These are phyloP conservation scores for Ditylenchus weischeri DNA, from an alignment of 2,888 invertebrate genomes.

Conservation along the genomic window DNA sequence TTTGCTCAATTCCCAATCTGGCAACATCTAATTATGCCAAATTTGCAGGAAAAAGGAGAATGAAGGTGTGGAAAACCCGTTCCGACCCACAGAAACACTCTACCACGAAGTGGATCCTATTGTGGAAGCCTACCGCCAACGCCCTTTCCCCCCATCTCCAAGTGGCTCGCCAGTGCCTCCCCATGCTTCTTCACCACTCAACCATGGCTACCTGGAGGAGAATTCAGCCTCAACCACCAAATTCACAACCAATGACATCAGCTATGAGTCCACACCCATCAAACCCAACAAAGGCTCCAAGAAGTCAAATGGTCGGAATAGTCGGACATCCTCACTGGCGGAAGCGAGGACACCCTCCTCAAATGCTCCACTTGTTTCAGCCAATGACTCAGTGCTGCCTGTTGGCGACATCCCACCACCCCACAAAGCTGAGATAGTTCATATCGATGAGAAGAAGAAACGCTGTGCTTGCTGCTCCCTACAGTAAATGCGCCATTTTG, in stretches of 20 bases:
- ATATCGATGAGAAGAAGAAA: slow-evolving; percentile 42
- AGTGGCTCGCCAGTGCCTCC: slow-evolving; percentile 37
- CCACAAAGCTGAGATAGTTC: slow-evolving; percentile 38
- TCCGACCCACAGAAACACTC: slow-evolving; percentile 55
- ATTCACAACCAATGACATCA: slow-evolving; percentile 6
- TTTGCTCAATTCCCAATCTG: neutral
- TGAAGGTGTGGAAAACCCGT: slow-evolving; percentile 56
- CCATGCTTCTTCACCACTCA: slow-evolving; percentile 9
- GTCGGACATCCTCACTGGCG: slow-evolving; percentile 19
- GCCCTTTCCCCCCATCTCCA: slow-evolving; percentile 48
- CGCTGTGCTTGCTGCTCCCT: slow-evolving; percentile 39
- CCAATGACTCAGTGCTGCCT: neutral
- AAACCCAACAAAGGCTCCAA: slow-evolving; percentile 2
- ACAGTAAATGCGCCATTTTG: slow-evolving; percentile 23
- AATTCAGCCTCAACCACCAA: slow-evolving; percentile 18
- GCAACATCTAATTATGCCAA: slow-evolving; percentile 9
- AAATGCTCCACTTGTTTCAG: slow-evolving; percentile 10
- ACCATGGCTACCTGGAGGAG: slow-evolving; percentile 3
- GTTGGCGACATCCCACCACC: slow-evolving; percentile 36
- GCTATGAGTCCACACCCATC: slow-evolving; percentile 4
- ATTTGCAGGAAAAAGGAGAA: slow-evolving; percentile 49
- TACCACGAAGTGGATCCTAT: slow-evolving; percentile 57
- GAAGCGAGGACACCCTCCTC: slow-evolving; percentile 11
- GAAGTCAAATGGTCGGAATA: slow-evolving; percentile 3
- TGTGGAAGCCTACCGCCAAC: slow-evolving; percentile 55